Evolutionary conservation across 2,797 vertebrate species (phyloP).

Genomic region (Malacoctenus gilli): DNA sequence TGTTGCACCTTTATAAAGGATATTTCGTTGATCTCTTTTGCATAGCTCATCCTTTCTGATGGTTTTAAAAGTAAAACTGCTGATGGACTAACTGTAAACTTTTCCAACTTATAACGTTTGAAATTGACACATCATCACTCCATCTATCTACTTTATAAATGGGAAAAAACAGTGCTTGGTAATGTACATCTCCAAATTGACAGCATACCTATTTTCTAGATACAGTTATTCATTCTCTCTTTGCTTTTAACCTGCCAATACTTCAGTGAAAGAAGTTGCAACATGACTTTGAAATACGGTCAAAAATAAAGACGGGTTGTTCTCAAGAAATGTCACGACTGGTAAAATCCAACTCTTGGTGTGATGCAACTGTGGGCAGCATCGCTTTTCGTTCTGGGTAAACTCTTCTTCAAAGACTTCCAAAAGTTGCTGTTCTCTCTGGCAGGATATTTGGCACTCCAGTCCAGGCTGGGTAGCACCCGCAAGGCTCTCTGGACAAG

Average conservation of each 20-base stretch:
- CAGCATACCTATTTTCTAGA: no score
- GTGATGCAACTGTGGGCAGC: not conserved
- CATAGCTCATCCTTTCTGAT: not conserved
- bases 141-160: no score
- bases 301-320: not conserved
- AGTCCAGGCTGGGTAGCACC: constrained; percentile 84
- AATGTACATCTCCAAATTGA: no score
- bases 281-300: not conserved
- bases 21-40: not conserved
- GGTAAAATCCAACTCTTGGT: not conserved
- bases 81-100: no score
- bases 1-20: not conserved
- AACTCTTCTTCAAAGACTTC: constrained; percentile 80
- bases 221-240: not conserved
- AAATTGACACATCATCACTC: no score
- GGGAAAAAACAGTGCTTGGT: no score
- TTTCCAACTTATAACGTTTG: no score
- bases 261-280: not conserved
- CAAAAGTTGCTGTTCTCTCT: constrained; percentile 78
- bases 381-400: constrained; percentile 72
- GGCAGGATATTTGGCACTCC: constrained; percentile 71
- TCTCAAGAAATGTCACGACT: not conserved
- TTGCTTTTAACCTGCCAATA: not conserved
- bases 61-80: no score
- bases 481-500: constrained; percentile 84